These are phyloP conservation scores for Neofelis nebulosa DNA, from an alignment of 2,113 vertebrate species.

Conservation along the genomic window DNA sequence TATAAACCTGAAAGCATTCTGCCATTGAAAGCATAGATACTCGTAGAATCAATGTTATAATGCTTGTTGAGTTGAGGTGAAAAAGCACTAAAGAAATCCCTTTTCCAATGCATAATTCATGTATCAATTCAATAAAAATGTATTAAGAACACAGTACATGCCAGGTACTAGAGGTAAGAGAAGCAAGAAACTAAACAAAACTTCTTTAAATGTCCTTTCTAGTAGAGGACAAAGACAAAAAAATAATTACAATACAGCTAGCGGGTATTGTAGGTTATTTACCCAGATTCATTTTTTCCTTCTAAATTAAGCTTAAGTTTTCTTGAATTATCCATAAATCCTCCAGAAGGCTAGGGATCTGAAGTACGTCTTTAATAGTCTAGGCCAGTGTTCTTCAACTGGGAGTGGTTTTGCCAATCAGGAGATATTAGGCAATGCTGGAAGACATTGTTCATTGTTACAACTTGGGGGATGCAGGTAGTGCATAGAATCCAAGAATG, in stretches of 20 bases:
- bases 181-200: slow-evolving; percentile 21
- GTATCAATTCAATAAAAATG: slow-evolving; percentile 47
- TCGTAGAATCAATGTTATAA: slow-evolving; percentile 12
- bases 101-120: slow-evolving; percentile 58
- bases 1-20: slow-evolving; percentile 56
- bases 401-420: background rate
- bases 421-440: background rate
- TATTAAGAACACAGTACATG: background rate
- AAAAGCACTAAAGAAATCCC: slow-evolving; percentile 14
- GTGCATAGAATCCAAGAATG: background rate
- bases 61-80: slow-evolving; percentile 3
- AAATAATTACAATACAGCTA: background rate
- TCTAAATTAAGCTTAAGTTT: background rate
- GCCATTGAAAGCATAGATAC: slow-evolving; percentile 2
- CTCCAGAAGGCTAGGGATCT: background rate
- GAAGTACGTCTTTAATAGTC: background rate
- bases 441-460: background rate
- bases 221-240: background rate
- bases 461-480: background rate
- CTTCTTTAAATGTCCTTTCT: slow-evolving; percentile 1
- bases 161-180: background rate
- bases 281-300: background rate
- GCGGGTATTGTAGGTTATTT: background rate
- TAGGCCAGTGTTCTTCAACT: background rate
- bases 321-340: background rate